phyloP scores from a whole-genome alignment of 2,113 vertebrate species.

The Puma concolor region DNA sequence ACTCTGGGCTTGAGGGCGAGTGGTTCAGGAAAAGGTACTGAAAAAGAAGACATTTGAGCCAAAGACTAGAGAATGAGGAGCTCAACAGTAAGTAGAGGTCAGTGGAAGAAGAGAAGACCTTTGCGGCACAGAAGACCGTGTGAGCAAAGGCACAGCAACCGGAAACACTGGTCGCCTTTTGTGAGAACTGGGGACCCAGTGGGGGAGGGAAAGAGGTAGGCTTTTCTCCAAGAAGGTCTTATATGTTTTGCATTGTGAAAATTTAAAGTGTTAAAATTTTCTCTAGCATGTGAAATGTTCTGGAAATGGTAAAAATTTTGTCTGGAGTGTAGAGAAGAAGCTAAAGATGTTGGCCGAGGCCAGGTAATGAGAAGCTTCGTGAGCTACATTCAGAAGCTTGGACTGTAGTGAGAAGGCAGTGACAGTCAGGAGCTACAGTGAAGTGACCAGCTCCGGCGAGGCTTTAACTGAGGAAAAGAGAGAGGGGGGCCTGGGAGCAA shows the following conservation, averaged over 20 bases:
- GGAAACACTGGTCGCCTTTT: neutral
- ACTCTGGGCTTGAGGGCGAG: neutral
- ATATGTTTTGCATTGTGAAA: neutral
- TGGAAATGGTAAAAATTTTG: neutral
- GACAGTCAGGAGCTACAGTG: neutral
- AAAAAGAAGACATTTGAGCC: neutral
- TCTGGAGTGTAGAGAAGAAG: neutral
- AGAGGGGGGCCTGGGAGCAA: neutral
- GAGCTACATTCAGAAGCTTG: neutral
- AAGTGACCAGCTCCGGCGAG: neutral
- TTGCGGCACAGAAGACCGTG: neutral
- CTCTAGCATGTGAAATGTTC: neutral
- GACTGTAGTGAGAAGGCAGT: neutral
- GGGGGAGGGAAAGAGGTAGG: neutral
- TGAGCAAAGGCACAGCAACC: neutral
- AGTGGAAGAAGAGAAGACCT: neutral
- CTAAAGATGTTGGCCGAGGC: neutral
- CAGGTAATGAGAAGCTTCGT: neutral
- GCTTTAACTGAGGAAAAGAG: neutral
- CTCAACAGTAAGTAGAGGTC: neutral
- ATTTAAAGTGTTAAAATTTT: neutral
- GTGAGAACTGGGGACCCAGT: neutral
- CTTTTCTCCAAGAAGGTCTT: neutral
- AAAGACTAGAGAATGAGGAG: neutral
- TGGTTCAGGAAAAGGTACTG: neutral